These are phyloP conservation scores for Ridgeia piscesae DNA, from an alignment of 1,140 invertebrate genomes.

Conservation along the genomic window DNA sequence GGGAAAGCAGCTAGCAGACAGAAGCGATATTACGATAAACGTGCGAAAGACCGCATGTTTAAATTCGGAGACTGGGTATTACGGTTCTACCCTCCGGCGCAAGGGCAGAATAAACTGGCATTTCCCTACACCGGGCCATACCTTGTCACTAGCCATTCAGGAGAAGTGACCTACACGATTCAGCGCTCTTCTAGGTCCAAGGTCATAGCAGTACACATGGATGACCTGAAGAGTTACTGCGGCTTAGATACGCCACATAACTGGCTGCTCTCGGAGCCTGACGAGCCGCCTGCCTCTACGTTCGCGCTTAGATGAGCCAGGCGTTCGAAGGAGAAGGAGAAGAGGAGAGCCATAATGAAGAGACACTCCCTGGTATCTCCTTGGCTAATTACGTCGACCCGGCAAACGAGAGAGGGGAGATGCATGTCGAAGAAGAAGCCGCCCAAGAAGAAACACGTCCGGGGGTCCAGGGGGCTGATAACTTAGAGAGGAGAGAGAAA, in stretches of 20 bases:
- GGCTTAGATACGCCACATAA: background rate
- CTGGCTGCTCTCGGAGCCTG: background rate
- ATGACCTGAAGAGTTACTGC: background rate
- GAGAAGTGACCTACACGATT: background rate
- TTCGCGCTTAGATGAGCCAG: background rate
- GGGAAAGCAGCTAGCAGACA: slow-evolving; percentile 11
- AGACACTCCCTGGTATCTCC: background rate
- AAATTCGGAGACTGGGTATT: slow-evolving; percentile 4
- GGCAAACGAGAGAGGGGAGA: background rate
- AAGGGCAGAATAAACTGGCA: background rate
- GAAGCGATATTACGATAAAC: slow-evolving; percentile 7
- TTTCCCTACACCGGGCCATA: slow-evolving; percentile 6
- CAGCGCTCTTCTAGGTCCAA: background rate
- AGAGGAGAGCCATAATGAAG: background rate
- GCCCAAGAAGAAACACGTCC: background rate
- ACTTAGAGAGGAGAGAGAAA: background rate
- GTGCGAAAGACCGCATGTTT: background rate
- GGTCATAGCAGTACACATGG: background rate
- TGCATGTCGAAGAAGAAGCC: background rate
- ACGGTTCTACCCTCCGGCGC: background rate
- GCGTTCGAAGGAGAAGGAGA: background rate
- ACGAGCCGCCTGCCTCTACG: background rate
- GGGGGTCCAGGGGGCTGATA: background rate
- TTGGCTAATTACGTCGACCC: background rate
- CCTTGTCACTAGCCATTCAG: background rate